These are phyloP conservation scores for Drosophila greeni DNA, from an alignment of 2,888 invertebrate species.

Conservation along the genomic window DNA sequence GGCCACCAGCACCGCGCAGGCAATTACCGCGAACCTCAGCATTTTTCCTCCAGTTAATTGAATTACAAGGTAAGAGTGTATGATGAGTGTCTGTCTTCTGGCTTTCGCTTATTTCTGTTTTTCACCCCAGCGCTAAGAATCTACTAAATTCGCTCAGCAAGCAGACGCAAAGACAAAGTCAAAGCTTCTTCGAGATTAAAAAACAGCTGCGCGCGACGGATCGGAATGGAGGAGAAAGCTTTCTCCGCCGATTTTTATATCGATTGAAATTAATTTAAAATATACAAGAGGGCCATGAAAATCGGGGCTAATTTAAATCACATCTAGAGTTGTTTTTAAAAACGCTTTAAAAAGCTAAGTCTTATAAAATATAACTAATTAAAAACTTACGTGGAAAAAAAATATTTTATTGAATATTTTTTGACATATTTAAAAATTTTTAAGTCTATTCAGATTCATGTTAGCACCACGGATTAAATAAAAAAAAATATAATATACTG, in stretches of 20 bases:
- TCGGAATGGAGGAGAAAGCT: slow-evolving; percentile 22
- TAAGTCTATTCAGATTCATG: no score
- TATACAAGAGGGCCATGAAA: neutral
- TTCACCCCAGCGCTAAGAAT: slow-evolving; percentile 49
- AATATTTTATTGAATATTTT: no score
- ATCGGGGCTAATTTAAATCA: neutral
- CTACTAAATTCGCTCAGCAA: slow-evolving; percentile 47
- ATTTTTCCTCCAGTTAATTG: slow-evolving; percentile 41
- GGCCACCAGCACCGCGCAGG: slow-evolving; percentile 58
- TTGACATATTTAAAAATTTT: no score
- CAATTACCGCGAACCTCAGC: slow-evolving; percentile 45
- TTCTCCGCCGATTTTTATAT: slow-evolving; percentile 9
- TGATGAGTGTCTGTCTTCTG: neutral
- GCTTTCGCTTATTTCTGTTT: slow-evolving; percentile 17
- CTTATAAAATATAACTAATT: no score
- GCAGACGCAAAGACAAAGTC: slow-evolving; percentile 12
- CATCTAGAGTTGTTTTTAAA: no score
- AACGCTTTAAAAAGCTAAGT: no score
- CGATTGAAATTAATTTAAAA: neutral
- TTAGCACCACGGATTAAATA: no score
- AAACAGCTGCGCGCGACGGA: slow-evolving; percentile 42
- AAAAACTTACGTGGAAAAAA: no score
- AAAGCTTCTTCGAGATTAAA: slow-evolving; percentile 17
- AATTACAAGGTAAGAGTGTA: slow-evolving; percentile 46
- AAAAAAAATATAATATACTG: no score